Evolutionary conservation across 1,140 invertebrate genomes (phyloP), one percentile per base, ranked within the genome.

Genomic region (Scaptomyza pallida): DNA sequence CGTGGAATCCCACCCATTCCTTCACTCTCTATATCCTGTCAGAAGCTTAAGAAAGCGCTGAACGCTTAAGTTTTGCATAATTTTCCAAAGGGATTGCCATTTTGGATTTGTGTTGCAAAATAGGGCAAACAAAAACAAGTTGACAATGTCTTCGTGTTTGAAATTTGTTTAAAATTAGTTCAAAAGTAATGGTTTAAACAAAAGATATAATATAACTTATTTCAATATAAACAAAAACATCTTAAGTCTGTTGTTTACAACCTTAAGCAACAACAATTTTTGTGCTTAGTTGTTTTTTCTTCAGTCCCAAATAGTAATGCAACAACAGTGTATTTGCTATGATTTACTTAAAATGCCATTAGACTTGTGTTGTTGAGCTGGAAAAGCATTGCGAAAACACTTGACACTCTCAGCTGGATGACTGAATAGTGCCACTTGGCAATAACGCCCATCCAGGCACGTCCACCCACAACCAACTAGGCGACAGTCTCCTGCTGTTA

Each of bases 271-370:
- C 17, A n/a, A 26, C n/a, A n/a, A n/a, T n/a, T n/a, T n/a, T n/a
- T n/a, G n/a, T n/a, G n/a, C n/a, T n/a, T n/a, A n/a, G n/a, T n/a
- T n/a, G n/a, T 2, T 55, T 41, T 16, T 44, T 56, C 44, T 30
- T 55, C 15, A 1, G 33, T 21, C n/a, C 12, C 9, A 3, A 0
- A 44, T 5, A 17, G 21, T 37, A 62, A 48, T 45, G 51, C 41
- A 13, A 44, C 52, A 10, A 44, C 52, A 52, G 63, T 33, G 47
- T 63, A 33, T 63, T 45, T 54, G 52, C 70, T 45, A 52, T 75
- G 68, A 75, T 72, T 75, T 75, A 75, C 72, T 75, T 72, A 75
- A 75, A 75, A 72, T 75, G 68, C 72, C 72, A 75, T 75, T 75
- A 72, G 72, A 71, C 60, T 64, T 72, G 60, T 65, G 60, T 65